These are phyloP conservation scores for Glomeris marginata DNA, from an alignment of 2,888 invertebrate genomes.

Conservation along the genomic window DNA sequence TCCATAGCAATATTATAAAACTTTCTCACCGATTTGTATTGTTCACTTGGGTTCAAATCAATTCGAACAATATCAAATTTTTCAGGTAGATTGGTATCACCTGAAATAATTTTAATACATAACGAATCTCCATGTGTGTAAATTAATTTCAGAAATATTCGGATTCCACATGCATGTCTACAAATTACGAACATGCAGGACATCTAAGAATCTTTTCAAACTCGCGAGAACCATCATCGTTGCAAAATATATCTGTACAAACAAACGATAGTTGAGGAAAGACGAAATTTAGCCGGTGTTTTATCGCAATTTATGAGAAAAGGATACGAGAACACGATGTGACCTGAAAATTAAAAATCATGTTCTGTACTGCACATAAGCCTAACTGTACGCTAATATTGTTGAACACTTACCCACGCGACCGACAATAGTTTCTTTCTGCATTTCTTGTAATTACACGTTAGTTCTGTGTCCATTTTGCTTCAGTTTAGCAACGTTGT, in stretches of 20 bases:
- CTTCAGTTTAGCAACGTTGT: too few species aligned
- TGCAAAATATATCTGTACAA: conserved; percentile 24
- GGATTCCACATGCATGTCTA: too few species aligned
- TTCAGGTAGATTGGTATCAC: conserved; percentile 7
- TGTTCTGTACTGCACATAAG: neutral
- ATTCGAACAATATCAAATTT: conserved; percentile 9
- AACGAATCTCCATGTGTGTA: too few species aligned
- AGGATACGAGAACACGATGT: conserved; percentile 29
- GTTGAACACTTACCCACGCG: conserved; percentile 26
- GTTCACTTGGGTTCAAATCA: conserved; percentile 10
- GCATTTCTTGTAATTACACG: conserved; percentile 32
- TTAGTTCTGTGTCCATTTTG: conserved; percentile 23
- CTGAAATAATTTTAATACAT: too few species aligned
- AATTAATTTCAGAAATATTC: too few species aligned
- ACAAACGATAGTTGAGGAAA: neutral
- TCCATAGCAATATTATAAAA: neutral
- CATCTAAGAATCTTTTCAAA: conserved; percentile 24
- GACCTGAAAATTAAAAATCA: conserved; percentile 21
- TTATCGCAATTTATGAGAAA: conserved; percentile 10
- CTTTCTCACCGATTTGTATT: conserved; percentile 11
- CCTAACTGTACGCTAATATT: too few species aligned
- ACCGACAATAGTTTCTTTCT: conserved; percentile 24
- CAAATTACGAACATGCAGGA: conserved; percentile 25
- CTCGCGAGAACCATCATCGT: conserved; percentile 27
- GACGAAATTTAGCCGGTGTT: neutral